Evolutionary conservation across 2,888 invertebrate species (phyloP), one percentile per base, ranked within the genome.

Genomic region (Stenurella melanura): DNA sequence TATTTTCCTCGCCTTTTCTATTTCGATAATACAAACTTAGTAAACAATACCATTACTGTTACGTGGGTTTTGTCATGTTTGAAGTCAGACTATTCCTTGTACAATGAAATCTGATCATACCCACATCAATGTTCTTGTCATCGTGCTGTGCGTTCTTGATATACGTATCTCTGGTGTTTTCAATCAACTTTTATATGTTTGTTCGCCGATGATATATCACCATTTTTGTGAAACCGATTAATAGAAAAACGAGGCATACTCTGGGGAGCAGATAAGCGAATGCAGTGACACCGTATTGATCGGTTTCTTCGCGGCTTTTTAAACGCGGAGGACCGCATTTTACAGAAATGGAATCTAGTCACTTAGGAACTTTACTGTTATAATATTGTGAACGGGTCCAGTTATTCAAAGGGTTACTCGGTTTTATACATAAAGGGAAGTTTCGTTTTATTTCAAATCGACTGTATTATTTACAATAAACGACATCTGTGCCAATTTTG

Each of bases 71-170:
- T 61, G 61, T 21, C 17, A 64, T 12, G 38, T 42, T 11, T 18
- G 67, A 67, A 15, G 18, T 5, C 21, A 30, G 67, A 68, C 54
- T 9, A n/a, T 26, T 30, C 19, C 7, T 54, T 56, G 19, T 9
- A 50, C 67, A 57, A 19, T 34, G 60, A n/a, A 34, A 60, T 30
- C 60, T 60, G 15, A 70, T 70, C 19, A 21, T 60, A 58, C 60
- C 60, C 42, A 70, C 70, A 42, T 60, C 60, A 70, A 60, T 60
- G 21, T 42, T 11, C 38, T 17, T 70, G 38, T 42, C 42, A 34
- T 17, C 34, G 0, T 15, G n/a, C n/a, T n/a, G 50, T 50, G 50
- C 50, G 50, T 50, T 18, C 17, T 15, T 26, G 6, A 54, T 56
- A 12, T 26, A 34, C 30, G 12, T 30, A 10, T 57, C 58, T 12